phyloP scores from a whole-genome alignment of 2,797 vertebrate genomes.

The Crocidura indochinensis region DNA sequence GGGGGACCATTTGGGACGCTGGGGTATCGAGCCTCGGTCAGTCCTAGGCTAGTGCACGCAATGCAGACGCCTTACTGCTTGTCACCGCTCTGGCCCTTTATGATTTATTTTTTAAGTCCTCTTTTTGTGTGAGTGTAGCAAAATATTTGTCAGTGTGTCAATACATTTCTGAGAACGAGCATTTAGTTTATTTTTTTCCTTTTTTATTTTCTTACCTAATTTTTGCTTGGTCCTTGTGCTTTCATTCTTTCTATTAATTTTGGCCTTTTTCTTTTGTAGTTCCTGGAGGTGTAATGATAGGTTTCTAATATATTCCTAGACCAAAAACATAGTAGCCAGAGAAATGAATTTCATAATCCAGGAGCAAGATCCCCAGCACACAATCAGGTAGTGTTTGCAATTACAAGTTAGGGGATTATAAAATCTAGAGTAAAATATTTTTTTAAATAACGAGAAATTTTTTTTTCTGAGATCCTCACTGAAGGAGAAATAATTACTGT shows the following conservation, averaged over 20 bases:
- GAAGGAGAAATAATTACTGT: neutral
- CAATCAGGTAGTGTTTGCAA: constrained; percentile 28
- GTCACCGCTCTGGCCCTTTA: no score
- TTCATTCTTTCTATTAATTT: neutral
- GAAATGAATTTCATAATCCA: constrained; percentile 41
- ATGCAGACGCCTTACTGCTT: no score
- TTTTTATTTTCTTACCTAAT: neutral
- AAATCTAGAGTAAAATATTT: neutral
- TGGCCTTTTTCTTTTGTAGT: neutral
- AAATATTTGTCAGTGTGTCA: no score
- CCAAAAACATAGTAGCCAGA: neutral
- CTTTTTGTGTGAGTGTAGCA: no score
- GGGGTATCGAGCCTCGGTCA: no score
- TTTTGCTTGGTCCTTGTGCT: neutral
- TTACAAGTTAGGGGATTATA: neutral
- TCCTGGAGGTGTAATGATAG: neutral
- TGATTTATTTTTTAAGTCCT: no score
- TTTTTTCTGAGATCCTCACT: neutral
- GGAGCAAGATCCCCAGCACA: neutral
- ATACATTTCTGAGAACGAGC: neutral
- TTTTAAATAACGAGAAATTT: constrained; percentile 46
- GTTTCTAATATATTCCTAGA: neutral
- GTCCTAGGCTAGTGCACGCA: no score
- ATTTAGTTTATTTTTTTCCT: neutral
- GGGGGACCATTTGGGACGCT: no score